Conservation (phyloP, 2,797 vertebrate species). For the Valencia hispanica region DNA sequence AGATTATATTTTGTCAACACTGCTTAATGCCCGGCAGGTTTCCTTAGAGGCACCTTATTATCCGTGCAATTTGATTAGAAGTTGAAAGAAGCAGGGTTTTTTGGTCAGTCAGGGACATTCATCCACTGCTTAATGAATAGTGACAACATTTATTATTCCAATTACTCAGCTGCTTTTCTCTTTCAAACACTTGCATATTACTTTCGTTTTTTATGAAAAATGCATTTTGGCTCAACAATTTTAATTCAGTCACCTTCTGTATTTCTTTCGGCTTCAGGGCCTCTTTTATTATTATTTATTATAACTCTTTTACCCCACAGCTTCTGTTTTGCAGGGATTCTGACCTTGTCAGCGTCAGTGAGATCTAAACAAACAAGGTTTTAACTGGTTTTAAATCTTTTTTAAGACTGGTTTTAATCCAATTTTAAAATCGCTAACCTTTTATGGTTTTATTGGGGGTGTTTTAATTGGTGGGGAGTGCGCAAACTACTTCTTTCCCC, state of each 20-base stretch:
- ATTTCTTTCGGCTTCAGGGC: constrained; percentile 1
- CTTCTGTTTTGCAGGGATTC: constrained; percentile 16
- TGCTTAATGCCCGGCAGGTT: not conserved
- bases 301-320: not conserved
- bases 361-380: too few species aligned
- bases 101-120: not conserved
- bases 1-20: not conserved
- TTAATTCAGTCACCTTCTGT: not conserved
- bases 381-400: too few species aligned
- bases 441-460: too few species aligned
- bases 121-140: constrained; percentile 6
- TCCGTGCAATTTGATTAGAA: not conserved
- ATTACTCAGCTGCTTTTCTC: not conserved
- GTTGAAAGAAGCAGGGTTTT: not conserved
- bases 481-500: too few species aligned
- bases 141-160: constrained; percentile 16
- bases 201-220: not conserved
- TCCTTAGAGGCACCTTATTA: not conserved
- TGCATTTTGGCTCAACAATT: not conserved
- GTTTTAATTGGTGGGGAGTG: too few species aligned
- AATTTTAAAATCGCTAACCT: too few species aligned
- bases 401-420: too few species aligned
- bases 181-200: not conserved
- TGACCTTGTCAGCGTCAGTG: too few species aligned
- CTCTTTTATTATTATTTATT: not conserved